Base-by-base conservation (phyloP, 2,888 invertebrate genomes). In the Cantharis flavilabris region DNA sequence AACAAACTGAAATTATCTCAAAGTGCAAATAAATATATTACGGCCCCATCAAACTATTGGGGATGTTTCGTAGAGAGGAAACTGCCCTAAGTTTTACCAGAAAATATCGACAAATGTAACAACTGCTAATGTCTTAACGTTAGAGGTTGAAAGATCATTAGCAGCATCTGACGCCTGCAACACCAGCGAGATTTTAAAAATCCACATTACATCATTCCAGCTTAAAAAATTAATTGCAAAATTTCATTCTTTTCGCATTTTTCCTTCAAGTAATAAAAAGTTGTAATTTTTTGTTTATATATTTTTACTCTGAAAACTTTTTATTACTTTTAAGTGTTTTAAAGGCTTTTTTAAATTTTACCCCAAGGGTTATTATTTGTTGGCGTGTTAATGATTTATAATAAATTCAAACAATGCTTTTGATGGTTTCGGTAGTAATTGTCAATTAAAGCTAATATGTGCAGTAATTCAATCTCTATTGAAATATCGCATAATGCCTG, bases 141-240 rank as follows among this genome's bases (percentile, higher is more conserved):
- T 72, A 72, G 67, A 72, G 49, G 49, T 49, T 49, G 49, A 49
- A 65, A 72, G 67, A 72, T 67, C 33, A 72, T 72, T 72, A 67
- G 67, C 33, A 72, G 49, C 72, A 72, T 72, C 67, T 72, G 72
- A 72, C 72, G 72, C 72, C 72, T 49, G 49, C 33, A 33, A 33
- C 33, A 33, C 33, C 13, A 13, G 3, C 49, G 49, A 49, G 49
- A n/a, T 49, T 49, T 49, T 49, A 49, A 49, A 49, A 49, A 49
- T 49, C 49, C 49, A 49, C 49, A n/a, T 49, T 49, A 49, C 49
- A 49, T 49, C 49, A 49, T 49, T 49, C 49, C 49, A 49, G n/a
- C 49, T 49, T 49, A 49, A 49, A 49, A 49, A 49, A 49, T 49
- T 49, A 49, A 49, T 49, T 49, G 49, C 49, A 49, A 49, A 49